Conservation (phyloP, 2,797 vertebrate species). For the Gastrophryne carolinensis region DNA sequence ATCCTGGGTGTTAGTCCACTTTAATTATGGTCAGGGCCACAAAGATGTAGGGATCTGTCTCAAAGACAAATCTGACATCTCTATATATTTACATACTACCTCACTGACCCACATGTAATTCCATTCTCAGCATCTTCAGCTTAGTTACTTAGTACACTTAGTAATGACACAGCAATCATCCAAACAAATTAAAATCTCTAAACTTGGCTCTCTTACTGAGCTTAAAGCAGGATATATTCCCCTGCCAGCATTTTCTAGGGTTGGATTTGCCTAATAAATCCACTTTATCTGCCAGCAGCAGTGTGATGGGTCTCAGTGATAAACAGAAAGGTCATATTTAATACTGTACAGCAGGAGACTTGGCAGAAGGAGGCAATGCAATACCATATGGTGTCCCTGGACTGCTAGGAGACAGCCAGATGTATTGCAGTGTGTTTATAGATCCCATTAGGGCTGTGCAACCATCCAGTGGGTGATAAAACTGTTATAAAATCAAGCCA, state of each 20-base stretch:
- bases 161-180: too few relatives aligned
- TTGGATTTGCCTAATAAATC: background rate
- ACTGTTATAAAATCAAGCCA: background rate
- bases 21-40: too few relatives aligned
- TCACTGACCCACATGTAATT: too few relatives aligned
- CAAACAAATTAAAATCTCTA: too few relatives aligned
- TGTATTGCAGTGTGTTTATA: background rate
- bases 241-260: background rate
- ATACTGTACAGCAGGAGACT: background rate
- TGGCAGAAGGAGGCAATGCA: background rate
- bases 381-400: constrained; percentile 22
- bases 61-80: too few relatives aligned
- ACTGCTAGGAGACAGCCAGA: background rate
- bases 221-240: background rate
- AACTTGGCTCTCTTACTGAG: background rate
- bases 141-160: too few relatives aligned
- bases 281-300: constrained; percentile 3
- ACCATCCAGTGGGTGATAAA: background rate
- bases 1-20: too few relatives aligned
- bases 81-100: too few relatives aligned
- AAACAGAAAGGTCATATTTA: constrained; percentile 37
- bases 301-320: background rate
- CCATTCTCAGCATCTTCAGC: too few relatives aligned
- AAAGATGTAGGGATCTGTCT: too few relatives aligned
- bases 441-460: background rate